Conservation (phyloP, 2,113 vertebrate genomes). For the Tragelaphus scriptus region DNA sequence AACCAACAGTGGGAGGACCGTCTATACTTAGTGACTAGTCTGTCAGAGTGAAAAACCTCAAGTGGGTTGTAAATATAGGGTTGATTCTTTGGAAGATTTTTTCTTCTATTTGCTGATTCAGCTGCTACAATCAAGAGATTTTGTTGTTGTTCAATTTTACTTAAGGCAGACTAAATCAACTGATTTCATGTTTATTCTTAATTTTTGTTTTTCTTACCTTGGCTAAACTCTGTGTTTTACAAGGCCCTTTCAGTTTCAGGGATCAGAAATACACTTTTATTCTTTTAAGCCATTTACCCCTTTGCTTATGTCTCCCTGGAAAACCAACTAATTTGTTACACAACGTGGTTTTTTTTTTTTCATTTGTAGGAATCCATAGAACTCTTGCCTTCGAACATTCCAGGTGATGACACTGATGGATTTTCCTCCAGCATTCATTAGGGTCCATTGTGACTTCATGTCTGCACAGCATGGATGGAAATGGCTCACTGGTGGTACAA, state of each 20-base stretch:
- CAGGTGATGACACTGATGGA: not conserved
- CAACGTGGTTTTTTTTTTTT: not conserved
- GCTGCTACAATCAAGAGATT: constrained; percentile 75
- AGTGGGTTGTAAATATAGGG: constrained; percentile 82
- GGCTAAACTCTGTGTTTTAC: constrained; percentile 26
- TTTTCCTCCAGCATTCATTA: not conserved
- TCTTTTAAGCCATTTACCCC: constrained; percentile 33
- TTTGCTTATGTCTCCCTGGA: not conserved
- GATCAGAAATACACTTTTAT: constrained; percentile 46
- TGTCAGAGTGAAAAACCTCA: constrained; percentile 80
- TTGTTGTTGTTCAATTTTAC: constrained; percentile 74
- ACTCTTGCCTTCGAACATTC: not conserved
- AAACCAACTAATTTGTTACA: not conserved
- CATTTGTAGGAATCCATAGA: not conserved
- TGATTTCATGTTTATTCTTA: constrained; percentile 65
- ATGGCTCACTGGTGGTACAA: not conserved
- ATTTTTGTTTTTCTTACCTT: constrained; percentile 72
- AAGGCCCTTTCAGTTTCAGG: constrained; percentile 7
- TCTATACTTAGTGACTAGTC: constrained; percentile 78
- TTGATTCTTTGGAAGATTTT: constrained; percentile 72
- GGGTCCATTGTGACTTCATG: not conserved
- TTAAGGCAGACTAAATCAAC: constrained; percentile 68
- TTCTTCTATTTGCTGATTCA: constrained; percentile 82
- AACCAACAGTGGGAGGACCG: constrained; percentile 79
- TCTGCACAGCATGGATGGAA: not conserved